Evolutionary conservation across 92 coral and sea anemone genomes (phyloP).

Genomic region (Palythoa heliodiscus): DNA sequence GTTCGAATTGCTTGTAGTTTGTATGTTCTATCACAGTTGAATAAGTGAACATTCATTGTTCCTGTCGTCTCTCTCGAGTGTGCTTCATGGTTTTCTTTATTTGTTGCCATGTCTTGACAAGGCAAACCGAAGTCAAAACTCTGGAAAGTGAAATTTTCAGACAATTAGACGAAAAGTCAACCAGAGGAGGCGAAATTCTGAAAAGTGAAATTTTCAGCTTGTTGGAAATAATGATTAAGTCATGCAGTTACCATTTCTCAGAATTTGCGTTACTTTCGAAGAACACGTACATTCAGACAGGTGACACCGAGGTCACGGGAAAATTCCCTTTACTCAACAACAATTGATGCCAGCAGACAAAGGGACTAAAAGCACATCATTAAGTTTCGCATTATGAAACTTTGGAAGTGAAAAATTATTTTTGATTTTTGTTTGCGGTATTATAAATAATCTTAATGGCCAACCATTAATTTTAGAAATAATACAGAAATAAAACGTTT

Average conservation of each 20-base stretch:
- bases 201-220: constrained; percentile 18
- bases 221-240: background rate
- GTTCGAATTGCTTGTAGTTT: constrained; percentile 50
- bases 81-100: background rate
- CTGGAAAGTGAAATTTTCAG: constrained; percentile 17
- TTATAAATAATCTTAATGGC: background rate
- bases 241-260: background rate
- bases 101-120: constrained; percentile 15
- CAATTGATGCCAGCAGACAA: background rate
- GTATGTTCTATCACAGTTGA: constrained; percentile 79
- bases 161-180: background rate
- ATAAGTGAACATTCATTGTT: constrained; percentile 51
- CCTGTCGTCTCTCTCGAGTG: background rate
- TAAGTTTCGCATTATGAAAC: background rate
- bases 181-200: background rate
- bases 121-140: background rate
- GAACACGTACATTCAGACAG: background rate
- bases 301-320: constrained; percentile 3
- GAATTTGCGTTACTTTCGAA: constrained; percentile 37
- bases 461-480: background rate
- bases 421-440: background rate
- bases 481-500: background rate
- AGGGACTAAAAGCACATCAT: background rate
- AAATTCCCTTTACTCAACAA: background rate
- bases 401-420: background rate